Evolutionary conservation across 2,888 invertebrate genomes (phyloP), one percentile per base, ranked within the genome.

Genomic region (Protonemura montana): DNA sequence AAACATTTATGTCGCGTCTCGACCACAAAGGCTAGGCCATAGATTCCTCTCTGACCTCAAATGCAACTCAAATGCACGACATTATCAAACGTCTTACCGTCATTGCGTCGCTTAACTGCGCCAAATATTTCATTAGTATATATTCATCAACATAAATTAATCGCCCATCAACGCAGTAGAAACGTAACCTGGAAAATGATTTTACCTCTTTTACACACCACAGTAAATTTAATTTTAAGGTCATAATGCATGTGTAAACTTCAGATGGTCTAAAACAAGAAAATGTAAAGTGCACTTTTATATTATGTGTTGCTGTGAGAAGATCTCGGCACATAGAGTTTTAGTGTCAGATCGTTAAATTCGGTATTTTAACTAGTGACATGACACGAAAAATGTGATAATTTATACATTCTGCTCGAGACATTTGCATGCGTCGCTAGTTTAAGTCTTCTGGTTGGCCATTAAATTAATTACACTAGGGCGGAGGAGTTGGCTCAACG

Each of bases 281-380:
- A 78, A 78, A 78, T 16, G 26, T 27, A 78, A 1, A 21, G 27
- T 78, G 7, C 78, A 10, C 0, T 10, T 7, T 6, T 78, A 25
- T 78, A 10, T 26, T 21, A 78, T 78, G 27, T 28, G 59, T 10
- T 21, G 28, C 80, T 29, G 6, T 81, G n/a, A 0, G n/a, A 81
- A 27, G 30, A n/a, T n/a, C n/a, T n/a, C 7, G 29, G 30, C 81
- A 29, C 25, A 13, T 29, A 2, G 27, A 27, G 0, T 81, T 81
- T 81, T 81, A 81, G 30, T 81, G 27, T 30, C 81, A 13, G n/a
- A 25, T 81, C 81, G 81, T 81, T 81, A 81, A 81, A 81, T 81
- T 29, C 28, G 81, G 81, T 81, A 81, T 81, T 81, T 81, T 81
- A 81, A 81, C 30, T 81, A 81, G 59, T 21, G 1, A 59, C 30